These are phyloP conservation scores for Corynorhinus townsendii DNA, from an alignment of 2,113 vertebrate genomes.

Conservation along the genomic window DNA sequence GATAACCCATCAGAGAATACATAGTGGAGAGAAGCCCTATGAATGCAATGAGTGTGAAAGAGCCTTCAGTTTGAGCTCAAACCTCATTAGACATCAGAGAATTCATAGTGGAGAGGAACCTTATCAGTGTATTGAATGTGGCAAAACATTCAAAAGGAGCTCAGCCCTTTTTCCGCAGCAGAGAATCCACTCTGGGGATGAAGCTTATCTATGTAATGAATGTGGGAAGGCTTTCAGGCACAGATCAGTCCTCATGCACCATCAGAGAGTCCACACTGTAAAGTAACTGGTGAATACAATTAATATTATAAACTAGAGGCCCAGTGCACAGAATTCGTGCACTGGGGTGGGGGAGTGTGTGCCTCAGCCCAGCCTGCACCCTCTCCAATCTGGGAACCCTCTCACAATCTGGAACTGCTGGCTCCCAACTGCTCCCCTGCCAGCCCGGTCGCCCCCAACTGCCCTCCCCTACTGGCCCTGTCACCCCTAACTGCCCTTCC, in stretches of 20 bases:
- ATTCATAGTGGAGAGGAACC: conserved; percentile 75
- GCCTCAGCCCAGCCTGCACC: no score
- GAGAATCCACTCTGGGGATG: conserved; percentile 74
- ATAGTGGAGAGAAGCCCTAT: conserved; percentile 76
- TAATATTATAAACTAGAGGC: neutral
- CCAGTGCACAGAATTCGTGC: no score
- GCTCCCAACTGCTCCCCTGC: no score
- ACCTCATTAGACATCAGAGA: conserved; percentile 74
- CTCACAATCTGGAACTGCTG: no score
- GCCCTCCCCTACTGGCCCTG: no score
- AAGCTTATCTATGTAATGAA: conserved; percentile 72
- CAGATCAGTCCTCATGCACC: conserved; percentile 60
- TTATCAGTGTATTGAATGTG: conserved; percentile 73
- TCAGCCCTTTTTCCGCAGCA: conserved; percentile 76
- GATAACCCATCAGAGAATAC: conserved; percentile 75
- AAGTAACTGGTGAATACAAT: conserved; percentile 40
- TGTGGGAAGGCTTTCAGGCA: conserved; percentile 72
- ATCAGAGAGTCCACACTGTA: conserved; percentile 64
- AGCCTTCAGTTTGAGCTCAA: conserved; percentile 72
- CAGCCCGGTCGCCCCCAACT: no score
- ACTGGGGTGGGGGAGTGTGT: no score
- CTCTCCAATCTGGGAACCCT: no score
- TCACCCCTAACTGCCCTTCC: no score
- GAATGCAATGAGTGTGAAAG: conserved; percentile 73
- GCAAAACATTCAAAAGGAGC: conserved; percentile 74